Base-by-base conservation (phyloP, 2,797 vertebrate genomes). In the Paedocypris micromegethes region DNA sequence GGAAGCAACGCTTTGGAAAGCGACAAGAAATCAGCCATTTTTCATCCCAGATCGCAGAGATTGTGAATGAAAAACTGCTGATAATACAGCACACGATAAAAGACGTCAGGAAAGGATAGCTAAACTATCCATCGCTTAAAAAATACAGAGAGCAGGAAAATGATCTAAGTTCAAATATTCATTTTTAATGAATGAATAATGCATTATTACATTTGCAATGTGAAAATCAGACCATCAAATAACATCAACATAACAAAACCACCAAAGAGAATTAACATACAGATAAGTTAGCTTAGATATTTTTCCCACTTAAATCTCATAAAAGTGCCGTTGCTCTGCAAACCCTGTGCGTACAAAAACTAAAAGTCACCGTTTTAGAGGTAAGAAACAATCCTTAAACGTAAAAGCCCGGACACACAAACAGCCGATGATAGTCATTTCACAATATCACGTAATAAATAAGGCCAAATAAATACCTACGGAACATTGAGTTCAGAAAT, bases 371-470 rank as follows among this genome's bases (percentile, higher is more conserved):
- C 23, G 46, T 52, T 57, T 62, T 9, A 23, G n/a, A 70, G 44
- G 7, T 2, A 58, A 54, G 41, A 56, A 41, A 53, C 4, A 44
- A 62, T 71, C 64, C 44, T 41, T 68, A 61, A 72, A 2, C 39
- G 67, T 57, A 47, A 68, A 9, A 47, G 41, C 49, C 61, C 60
- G 66, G 65, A 70, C 60, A 52, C 56, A 74, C 62, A 73, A 80
- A 78, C 69, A 80, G 60, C 50, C 65, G 63, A 49, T 71, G 70
- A 73, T 69, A 53, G 51, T 58, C 41, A 2, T 61, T 42, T 75
- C 68, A 78, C 72, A 66, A 77, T 65, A 72, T 69, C 45, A 78
- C 70, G 45, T 72, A 78, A 81, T 81, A 83, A 83, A 80, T 81
- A 80, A 77, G 76, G 79, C 72, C 65, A 62, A 72, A 80, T 78